Evolutionary conservation across 2,113 vertebrate species (phyloP).

Genomic region (Microtus ochrogaster): DNA sequence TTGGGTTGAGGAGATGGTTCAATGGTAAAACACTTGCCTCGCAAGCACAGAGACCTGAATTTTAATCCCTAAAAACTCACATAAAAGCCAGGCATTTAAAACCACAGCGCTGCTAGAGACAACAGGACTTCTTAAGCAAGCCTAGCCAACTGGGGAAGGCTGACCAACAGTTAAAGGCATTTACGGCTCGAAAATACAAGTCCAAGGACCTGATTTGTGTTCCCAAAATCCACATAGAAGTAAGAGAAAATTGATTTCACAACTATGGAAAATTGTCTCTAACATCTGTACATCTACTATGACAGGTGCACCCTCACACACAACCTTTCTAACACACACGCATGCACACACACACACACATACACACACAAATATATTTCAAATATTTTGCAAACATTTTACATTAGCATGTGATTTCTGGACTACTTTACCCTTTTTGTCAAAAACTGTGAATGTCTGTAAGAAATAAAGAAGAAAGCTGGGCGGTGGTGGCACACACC

Average conservation of each 20-base stretch:
- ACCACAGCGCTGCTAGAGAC: not conserved
- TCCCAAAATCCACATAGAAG: not conserved
- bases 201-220: not conserved
- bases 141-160: not conserved
- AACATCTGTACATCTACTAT: not conserved
- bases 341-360: not conserved
- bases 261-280: not conserved
- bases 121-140: not conserved
- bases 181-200: not conserved
- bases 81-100: not conserved
- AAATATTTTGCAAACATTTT: not conserved
- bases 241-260: not conserved
- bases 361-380: not conserved
- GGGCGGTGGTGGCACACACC: too few species aligned
- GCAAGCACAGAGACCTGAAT: not conserved
- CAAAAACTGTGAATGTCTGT: conserved; percentile 12
- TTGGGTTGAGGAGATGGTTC: not conserved
- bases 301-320: not conserved
- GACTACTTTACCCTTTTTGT: not conserved
- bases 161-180: not conserved
- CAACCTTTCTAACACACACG: not conserved
- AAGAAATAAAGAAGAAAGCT: conserved; percentile 4
- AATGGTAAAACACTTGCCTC: not conserved
- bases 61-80: not conserved
- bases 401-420: conserved; percentile 8